Conservation (phyloP, 53 echinoderm and acorn worm genomes). For the Holothuria scabra region DNA sequence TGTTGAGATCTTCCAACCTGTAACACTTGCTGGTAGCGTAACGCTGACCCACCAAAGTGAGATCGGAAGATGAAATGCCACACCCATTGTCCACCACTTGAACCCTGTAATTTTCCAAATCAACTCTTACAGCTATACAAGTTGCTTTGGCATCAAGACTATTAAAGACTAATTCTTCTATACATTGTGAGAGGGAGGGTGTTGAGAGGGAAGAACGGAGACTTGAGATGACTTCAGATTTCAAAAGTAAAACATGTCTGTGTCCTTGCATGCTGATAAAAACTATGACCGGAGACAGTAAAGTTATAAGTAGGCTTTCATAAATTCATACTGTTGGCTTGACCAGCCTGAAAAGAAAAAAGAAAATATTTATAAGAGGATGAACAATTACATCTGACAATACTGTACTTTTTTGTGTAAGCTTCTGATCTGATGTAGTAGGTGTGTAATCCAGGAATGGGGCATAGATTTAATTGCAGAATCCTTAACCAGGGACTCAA, state of each 20-base stretch:
- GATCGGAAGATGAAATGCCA: conserved; percentile 67
- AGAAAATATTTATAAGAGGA: too few species aligned
- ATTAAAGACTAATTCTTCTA: conserved; percentile 90
- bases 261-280: neutral
- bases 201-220: conserved; percentile 87
- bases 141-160: conserved; percentile 89
- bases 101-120: conserved; percentile 72
- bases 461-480: too few species aligned
- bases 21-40: conserved; percentile 97
- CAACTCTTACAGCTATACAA: conserved; percentile 88
- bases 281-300: too few species aligned
- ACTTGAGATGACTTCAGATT: conserved; percentile 64
- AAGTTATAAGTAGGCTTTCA: too few species aligned
- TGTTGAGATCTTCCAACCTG: conserved; percentile 70
- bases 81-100: conserved; percentile 97
- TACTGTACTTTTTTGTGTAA: too few species aligned
- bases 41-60: conserved; percentile 72
- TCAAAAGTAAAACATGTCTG: conserved; percentile 53
- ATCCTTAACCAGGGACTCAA: too few species aligned
- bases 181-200: conserved; percentile 83
- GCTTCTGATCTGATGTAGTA: too few species aligned
- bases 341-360: too few species aligned
- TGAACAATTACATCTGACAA: too few species aligned
- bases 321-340: too few species aligned
- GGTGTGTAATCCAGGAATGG: too few species aligned